Conservation (phyloP, 1,140 invertebrate genomes). For the Leptoteleia sp. region DNA sequence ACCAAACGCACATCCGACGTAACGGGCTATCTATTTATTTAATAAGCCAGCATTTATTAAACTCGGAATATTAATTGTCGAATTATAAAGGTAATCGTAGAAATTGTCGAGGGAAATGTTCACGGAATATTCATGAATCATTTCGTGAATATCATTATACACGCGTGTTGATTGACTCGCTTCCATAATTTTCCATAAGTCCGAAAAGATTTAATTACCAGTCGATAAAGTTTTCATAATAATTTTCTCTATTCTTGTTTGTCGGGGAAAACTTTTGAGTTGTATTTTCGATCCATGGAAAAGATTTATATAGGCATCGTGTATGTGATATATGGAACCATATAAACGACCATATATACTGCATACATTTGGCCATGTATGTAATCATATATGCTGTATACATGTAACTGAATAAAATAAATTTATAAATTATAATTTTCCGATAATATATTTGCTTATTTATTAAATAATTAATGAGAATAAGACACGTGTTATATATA, state of each 20-base stretch:
- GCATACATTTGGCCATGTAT: too few relatives aligned
- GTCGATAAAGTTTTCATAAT: constrained; percentile 1
- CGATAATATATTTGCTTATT: too few relatives aligned
- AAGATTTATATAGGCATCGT: too few relatives aligned
- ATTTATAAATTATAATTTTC: too few relatives aligned
- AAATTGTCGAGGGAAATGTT: constrained; percentile 1
- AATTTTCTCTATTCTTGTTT: not conserved
- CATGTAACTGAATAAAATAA: too few relatives aligned
- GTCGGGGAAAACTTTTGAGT: too few relatives aligned
- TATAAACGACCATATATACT: too few relatives aligned
- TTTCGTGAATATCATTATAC: not conserved
- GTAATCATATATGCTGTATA: too few relatives aligned
- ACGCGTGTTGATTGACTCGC: not conserved
- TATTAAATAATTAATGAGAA: too few relatives aligned
- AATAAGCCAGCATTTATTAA: not conserved
- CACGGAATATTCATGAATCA: constrained; percentile 1
- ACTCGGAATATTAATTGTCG: constrained; percentile 27
- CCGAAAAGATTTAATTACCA: constrained; percentile 1
- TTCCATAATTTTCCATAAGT: not conserved
- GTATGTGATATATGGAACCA: too few relatives aligned
- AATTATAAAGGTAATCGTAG: constrained; percentile 9
- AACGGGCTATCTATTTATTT: constrained; percentile 50
- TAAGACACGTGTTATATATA: too few relatives aligned
- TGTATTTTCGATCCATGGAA: too few relatives aligned
- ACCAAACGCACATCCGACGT: constrained; percentile 36